Evolutionary conservation across 2,888 invertebrate genomes (phyloP).

Genomic region (Odontothrips loti): DNA sequence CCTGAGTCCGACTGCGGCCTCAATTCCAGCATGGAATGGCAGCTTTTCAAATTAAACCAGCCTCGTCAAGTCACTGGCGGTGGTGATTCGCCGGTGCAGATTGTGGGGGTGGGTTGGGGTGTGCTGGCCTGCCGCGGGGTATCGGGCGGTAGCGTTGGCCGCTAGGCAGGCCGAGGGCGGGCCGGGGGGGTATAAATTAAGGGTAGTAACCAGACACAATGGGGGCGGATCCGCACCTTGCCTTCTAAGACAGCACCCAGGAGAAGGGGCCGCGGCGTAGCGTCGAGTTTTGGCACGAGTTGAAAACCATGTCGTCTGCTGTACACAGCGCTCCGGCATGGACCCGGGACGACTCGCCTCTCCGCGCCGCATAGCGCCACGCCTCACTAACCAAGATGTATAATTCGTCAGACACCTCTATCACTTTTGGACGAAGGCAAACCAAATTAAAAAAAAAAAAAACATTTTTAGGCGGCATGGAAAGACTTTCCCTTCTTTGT

Average conservation of each 20-base stretch:
- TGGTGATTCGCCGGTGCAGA: background rate
- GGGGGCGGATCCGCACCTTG: background rate
- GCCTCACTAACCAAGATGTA: too few relatives aligned
- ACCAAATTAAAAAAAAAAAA: too few relatives aligned
- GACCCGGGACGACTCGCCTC: too few relatives aligned
- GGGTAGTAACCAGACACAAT: background rate
- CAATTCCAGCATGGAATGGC: too few relatives aligned
- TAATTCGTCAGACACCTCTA: too few relatives aligned
- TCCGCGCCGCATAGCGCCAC: too few relatives aligned
- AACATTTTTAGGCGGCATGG: too few relatives aligned
- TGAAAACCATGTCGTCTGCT: constrained; percentile 16
- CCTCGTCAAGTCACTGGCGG: too few relatives aligned
- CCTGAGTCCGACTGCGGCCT: too few relatives aligned
- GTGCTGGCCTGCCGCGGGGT: background rate
- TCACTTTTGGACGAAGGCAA: too few relatives aligned
- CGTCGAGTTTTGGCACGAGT: constrained; percentile 20
- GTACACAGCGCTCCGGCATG: background rate
- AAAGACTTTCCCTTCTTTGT: too few relatives aligned
- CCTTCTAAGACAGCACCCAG: background rate
- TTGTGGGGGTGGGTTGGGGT: background rate
- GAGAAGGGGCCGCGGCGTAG: background rate
- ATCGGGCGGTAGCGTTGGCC: background rate
- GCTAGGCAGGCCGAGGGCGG: background rate
- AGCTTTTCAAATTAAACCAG: too few relatives aligned
- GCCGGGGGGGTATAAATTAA: background rate